Evolutionary conservation across 2,888 invertebrate genomes (phyloP), one percentile per base, ranked within the genome.

Genomic region (Temnothorax unifasciatus): DNA sequence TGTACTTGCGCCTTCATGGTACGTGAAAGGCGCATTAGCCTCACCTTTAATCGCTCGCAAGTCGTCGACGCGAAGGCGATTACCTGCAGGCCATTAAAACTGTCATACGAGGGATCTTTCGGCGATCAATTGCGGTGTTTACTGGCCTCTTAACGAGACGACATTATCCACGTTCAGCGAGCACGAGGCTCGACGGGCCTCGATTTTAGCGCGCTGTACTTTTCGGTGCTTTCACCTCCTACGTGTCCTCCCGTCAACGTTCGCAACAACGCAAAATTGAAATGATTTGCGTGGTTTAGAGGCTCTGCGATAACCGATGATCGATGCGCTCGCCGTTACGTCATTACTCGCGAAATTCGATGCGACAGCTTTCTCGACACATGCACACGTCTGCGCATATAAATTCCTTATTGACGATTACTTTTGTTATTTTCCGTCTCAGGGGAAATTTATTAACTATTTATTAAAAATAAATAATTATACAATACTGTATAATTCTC

Each of bases 11-110:
- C 50, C 57, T 25, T 44, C 44, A 41, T 75, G 59, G 15, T 61
- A 47, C 79, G 88, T 83, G 88, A 87, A 86, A 87, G 88, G 82
- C 82, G 47, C 79, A 71, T 57, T 57, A 85, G 59, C 85, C 66
- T 88, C 85, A 83, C 86, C 86, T 88, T 86, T 86, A 85, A 88
- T 85, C 74, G 82, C 68, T 85, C 59, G 66, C 81, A 74, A 68
- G 66, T 83, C 69, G 82, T 85, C 74, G 79, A 34, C 34, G 69
- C 63, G 77, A 83, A 81, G 77, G 75, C 71, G 81, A 85, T 87
- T 84, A 85, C 64, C 64, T 18, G 50, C 25, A 52, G 61, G 44
- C 75, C 52, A 68, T 87, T 85, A 77, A 85, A 86, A 84, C 87
- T 84, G 79, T 88, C 88, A 54, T 81, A 69, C 52, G 38, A 15